Evolutionary conservation across 35 echinoderm and acorn worm genomes (phyloP).

Genomic region (Apostichopus japonicus): DNA sequence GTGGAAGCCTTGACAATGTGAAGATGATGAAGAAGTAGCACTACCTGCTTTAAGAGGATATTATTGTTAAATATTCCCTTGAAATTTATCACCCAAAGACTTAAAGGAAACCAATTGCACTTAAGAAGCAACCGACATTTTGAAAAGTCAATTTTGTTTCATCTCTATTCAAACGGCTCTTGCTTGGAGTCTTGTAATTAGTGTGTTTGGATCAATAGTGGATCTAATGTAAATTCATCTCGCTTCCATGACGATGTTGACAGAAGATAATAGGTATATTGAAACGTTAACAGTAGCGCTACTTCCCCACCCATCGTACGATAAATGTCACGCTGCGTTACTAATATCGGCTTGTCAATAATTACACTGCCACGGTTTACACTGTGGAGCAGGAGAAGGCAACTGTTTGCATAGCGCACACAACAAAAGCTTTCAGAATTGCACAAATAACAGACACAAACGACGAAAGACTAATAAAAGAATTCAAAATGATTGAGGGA

Average conservation of each 20-base stretch:
- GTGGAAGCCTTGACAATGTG: neutral
- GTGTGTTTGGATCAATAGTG: constrained; percentile 18
- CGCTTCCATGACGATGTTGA: neutral
- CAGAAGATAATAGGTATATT: neutral
- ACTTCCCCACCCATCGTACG: neutral
- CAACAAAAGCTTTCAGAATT: neutral
- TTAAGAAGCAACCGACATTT: constrained; percentile 37
- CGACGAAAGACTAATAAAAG: neutral
- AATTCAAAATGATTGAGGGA: neutral
- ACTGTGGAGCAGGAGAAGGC: neutral
- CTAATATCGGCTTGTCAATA: neutral
- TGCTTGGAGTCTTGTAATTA: neutral
- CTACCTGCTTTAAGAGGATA: neutral
- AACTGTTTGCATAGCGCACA: neutral
- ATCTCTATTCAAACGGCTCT: constrained; percentile 22
- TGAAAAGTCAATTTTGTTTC: constrained; percentile 18
- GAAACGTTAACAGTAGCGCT: neutral
- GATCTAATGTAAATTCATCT: constrained; percentile 7
- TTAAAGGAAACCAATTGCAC: neutral
- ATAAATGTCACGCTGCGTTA: constrained; percentile 13
- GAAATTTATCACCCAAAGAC: neutral
- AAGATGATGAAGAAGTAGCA: neutral
- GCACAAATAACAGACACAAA: neutral
- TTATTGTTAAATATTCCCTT: neutral
- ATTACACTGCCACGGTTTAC: no score